A percentile compares a stretch with the other conserved stretches of the same genome.
These are phyloP conservation scores for Melopsittacus undulatus DNA, from an alignment of 2,797 vertebrate genomes.

Conservation along the genomic window DNA sequence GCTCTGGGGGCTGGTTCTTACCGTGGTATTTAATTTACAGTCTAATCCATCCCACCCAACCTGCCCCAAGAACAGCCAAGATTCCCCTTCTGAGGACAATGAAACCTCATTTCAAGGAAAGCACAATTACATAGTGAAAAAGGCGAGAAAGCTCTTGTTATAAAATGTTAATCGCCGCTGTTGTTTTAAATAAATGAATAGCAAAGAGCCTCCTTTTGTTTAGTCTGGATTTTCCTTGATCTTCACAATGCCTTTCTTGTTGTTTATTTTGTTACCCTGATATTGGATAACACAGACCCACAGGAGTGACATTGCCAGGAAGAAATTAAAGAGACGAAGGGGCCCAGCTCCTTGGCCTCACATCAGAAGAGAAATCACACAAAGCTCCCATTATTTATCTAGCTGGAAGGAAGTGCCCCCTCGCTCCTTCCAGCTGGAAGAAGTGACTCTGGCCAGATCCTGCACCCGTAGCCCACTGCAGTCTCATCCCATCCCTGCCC, in stretches of 20 bases:
- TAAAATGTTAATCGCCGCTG: slow-evolving; percentile 44
- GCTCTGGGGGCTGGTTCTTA: not conserved
- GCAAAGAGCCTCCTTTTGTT: slow-evolving; percentile 36
- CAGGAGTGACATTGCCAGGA: slow-evolving; percentile 12
- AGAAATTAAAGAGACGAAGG: not conserved
- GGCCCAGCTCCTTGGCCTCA: slow-evolving; percentile 10
- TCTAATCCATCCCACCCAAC: not conserved
- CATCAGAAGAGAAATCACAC: not conserved
- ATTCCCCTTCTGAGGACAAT: not conserved
- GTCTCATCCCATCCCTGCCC: not conserved
- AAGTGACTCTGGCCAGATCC: not conserved
- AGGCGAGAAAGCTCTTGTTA: slow-evolving; percentile 22
- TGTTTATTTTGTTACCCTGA: slow-evolving; percentile 56
- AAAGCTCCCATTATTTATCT: not conserved
- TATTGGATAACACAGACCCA: slow-evolving; percentile 16
- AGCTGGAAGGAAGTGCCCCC: slow-evolving; percentile 37
- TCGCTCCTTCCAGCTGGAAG: slow-evolving; percentile 14
- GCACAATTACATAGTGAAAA: not conserved
- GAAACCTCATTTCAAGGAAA: slow-evolving; percentile 47
- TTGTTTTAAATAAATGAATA: slow-evolving; percentile 46
- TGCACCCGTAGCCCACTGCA: not conserved
- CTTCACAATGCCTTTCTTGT: slow-evolving; percentile 32
- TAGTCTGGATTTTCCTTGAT: slow-evolving; percentile 64
- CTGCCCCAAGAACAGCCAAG: not conserved
- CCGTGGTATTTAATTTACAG: slow-evolving; percentile 23